These are phyloP conservation scores for Microcebus murinus DNA, from an alignment of 2,113 vertebrate genomes.

Conservation along the genomic window DNA sequence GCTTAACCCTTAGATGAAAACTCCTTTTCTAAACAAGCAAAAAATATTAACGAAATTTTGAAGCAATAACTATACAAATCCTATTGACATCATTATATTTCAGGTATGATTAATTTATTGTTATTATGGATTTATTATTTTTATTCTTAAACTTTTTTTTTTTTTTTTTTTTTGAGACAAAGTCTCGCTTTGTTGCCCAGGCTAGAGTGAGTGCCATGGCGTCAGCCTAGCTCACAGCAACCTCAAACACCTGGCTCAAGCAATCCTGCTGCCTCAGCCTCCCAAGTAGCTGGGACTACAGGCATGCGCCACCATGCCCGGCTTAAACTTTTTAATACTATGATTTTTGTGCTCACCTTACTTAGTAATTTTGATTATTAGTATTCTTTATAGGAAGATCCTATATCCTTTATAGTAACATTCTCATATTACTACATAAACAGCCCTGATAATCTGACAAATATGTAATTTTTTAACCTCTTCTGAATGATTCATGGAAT, in stretches of 20 bases:
- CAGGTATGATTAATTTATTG: not conserved
- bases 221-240: too few relatives aligned
- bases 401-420: not conserved
- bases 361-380: not conserved
- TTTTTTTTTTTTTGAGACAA: too few relatives aligned
- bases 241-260: too few relatives aligned
- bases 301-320: too few relatives aligned
- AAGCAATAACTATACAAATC: not conserved
- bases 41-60: not conserved
- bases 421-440: not conserved
- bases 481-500: constrained; percentile 18
- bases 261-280: too few relatives aligned
- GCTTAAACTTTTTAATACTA: not conserved
- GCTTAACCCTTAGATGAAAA: not conserved
- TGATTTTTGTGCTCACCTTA: not conserved
- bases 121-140: not conserved
- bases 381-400: not conserved
- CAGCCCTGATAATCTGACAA: not conserved
- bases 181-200: too few relatives aligned
- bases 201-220: too few relatives aligned
- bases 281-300: too few relatives aligned
- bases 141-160: not conserved
- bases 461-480: not conserved
- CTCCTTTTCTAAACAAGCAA: not conserved
- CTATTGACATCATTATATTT: not conserved